Percentiles rank a stretch among this genome's conserved stretches.
phyloP scores from a whole-genome alignment of 2,797 vertebrate genomes.

The Echeneis naucrates region DNA sequence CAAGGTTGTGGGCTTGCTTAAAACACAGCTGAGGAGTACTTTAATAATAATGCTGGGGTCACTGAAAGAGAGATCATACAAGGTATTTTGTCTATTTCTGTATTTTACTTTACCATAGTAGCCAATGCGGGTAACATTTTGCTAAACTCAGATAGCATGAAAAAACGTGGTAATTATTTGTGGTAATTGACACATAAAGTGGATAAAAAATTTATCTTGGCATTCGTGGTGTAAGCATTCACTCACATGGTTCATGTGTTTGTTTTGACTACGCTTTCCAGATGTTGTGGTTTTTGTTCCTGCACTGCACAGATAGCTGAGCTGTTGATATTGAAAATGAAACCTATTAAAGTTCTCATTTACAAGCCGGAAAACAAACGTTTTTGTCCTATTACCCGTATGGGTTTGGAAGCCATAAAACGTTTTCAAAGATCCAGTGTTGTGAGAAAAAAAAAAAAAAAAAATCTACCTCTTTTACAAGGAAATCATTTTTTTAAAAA shows the following conservation, averaged over 20 bases:
- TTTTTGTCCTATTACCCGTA: neutral
- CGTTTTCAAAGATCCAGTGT: slow-evolving; percentile 1
- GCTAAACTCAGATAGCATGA: slow-evolving; percentile 5
- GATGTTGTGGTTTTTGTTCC: slow-evolving; percentile 58
- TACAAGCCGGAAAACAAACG: slow-evolving; percentile 23
- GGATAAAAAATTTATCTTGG: slow-evolving; percentile 49
- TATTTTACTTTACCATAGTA: neutral
- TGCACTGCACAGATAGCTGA: slow-evolving; percentile 39
- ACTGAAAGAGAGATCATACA: slow-evolving; percentile 7
- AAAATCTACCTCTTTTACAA: neutral
- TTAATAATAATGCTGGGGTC: slow-evolving; percentile 5
- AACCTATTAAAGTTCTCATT: slow-evolving; percentile 35
- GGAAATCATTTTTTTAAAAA: neutral
- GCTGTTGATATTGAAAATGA: slow-evolving; percentile 61
- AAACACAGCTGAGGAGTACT: slow-evolving; percentile 22
- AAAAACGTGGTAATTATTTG: slow-evolving; percentile 33
- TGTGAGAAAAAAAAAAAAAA: no score
- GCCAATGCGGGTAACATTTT: slow-evolving; percentile 13
- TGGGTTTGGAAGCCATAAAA: slow-evolving; percentile 15
- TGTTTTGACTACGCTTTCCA: slow-evolving; percentile 68
- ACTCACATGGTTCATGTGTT: slow-evolving; percentile 57
- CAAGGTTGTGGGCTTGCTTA: slow-evolving; percentile 13
- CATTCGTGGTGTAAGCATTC: slow-evolving; percentile 43
- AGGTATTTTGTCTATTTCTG: neutral
- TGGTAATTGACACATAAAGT: slow-evolving; percentile 39